Conservation (phyloP, 1,140 invertebrate genomes). For the Drosophila orena region DNA sequence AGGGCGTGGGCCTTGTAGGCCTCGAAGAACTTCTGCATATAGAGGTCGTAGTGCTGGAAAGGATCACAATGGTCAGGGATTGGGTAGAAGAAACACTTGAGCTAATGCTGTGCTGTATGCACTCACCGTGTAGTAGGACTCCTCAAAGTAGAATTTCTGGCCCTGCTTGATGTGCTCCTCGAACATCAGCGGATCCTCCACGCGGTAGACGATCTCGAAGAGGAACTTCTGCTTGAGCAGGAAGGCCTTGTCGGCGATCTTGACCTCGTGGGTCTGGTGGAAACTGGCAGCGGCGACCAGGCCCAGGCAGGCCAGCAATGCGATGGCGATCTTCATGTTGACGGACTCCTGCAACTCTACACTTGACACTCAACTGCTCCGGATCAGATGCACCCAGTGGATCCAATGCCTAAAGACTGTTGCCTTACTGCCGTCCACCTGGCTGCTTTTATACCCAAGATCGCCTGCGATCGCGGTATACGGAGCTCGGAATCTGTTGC, state of each 20-base stretch:
- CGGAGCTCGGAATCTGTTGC: not conserved
- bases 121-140: slow-evolving; percentile 62
- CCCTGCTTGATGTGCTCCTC: slow-evolving; percentile 60
- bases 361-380: slow-evolving; percentile 60
- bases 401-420: slow-evolving; percentile 81
- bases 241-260: slow-evolving; percentile 61
- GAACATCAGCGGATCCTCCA: slow-evolving; percentile 66
- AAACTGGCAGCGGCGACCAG: slow-evolving; percentile 61
- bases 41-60: slow-evolving; percentile 53
- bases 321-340: slow-evolving; percentile 70
- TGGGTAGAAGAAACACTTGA: not conserved
- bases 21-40: slow-evolving; percentile 72
- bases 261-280: slow-evolving; percentile 57
- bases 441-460: slow-evolving; percentile 50
- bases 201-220: slow-evolving; percentile 62
- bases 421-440: slow-evolving; percentile 21
- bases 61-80: not conserved
- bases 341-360: slow-evolving; percentile 20
- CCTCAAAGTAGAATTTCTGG: slow-evolving; percentile 42
- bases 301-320: slow-evolving; percentile 66
- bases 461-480: not conserved
- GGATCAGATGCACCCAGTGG: slow-evolving; percentile 57
- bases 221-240: slow-evolving; percentile 63
- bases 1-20: slow-evolving; percentile 48
- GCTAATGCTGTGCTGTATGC: no score